phyloP scores from a whole-genome alignment of 1,140 invertebrate species.

The Monomorium pharaonis region DNA sequence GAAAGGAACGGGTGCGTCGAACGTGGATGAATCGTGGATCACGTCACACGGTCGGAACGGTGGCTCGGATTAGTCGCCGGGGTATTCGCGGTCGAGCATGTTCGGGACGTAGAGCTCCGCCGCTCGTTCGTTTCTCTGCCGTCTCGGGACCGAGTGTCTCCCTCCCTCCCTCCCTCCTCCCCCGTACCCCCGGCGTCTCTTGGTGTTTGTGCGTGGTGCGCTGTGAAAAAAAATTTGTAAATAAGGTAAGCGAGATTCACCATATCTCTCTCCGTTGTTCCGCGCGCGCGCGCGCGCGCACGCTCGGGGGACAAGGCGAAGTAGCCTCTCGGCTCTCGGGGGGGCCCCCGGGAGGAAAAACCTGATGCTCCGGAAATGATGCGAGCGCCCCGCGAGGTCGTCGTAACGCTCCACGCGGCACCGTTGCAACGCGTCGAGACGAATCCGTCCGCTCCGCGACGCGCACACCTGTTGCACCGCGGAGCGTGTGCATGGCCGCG shows the following conservation, averaged over 20 bases:
- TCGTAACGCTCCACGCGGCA: constrained; percentile 54
- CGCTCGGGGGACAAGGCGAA: too few relatives aligned
- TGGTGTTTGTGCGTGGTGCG: constrained; percentile 21
- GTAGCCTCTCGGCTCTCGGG: too few relatives aligned
- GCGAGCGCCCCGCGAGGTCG: constrained; percentile 25
- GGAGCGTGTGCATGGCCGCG: constrained; percentile 28
- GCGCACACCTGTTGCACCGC: constrained; percentile 69
- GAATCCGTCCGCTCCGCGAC: constrained; percentile 19
- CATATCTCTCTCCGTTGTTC: too few relatives aligned
- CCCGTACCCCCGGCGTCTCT: constrained; percentile 13
- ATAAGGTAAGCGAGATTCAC: constrained; percentile 75
- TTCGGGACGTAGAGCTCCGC: constrained; percentile 73
- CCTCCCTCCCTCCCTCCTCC: neutral
- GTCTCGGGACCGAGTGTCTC: constrained; percentile 30
- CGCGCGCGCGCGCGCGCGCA: too few relatives aligned
- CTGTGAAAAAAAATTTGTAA: constrained; percentile 78
- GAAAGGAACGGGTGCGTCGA: constrained; percentile 27
- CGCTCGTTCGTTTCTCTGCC: constrained; percentile 63
- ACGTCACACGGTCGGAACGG: constrained; percentile 47
- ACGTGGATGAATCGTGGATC: neutral
- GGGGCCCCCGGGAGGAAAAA: too few relatives aligned
- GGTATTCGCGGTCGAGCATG: constrained; percentile 82
- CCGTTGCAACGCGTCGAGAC: constrained; percentile 45
- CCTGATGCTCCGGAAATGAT: neutral
- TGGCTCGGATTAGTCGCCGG: constrained; percentile 76